Conservation (phyloP, 2,113 vertebrate genomes). For the Oncorhynchus keta region DNA sequence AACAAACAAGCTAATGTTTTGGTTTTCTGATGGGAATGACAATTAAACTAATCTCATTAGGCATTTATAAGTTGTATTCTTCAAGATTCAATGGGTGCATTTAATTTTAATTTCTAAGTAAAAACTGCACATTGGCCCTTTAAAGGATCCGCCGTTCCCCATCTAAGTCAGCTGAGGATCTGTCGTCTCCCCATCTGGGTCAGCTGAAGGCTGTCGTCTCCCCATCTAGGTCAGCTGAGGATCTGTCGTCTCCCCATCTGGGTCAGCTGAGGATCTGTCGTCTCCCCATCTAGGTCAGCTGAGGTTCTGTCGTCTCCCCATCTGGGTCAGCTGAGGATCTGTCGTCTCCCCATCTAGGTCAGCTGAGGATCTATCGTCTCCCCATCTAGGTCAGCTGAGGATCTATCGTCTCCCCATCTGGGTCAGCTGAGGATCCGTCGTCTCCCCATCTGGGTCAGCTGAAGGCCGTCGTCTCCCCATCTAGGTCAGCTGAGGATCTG, state of each 20-base stretch:
- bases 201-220: too few relatives aligned
- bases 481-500: not conserved
- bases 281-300: not conserved
- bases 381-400: slow-evolving; percentile 34
- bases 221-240: not conserved
- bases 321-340: not conserved
- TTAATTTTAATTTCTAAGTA: not conserved
- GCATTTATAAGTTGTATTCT: too few relatives aligned
- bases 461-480: slow-evolving; percentile 6
- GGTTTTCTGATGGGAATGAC: not conserved
- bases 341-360: slow-evolving; percentile 4
- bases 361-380: not conserved
- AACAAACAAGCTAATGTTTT: not conserved
- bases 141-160: not conserved
- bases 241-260: slow-evolving; percentile 2
- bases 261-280: not conserved
- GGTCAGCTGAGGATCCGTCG: slow-evolving; percentile 42
- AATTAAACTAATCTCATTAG: not conserved
- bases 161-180: slow-evolving; percentile 50
- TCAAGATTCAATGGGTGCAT: too few relatives aligned
- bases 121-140: not conserved
- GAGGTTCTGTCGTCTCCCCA: slow-evolving; percentile 5
- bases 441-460: too few relatives aligned
- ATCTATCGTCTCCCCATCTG: slow-evolving; percentile 36
- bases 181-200: too few relatives aligned